Evolutionary conservation across 2,797 vertebrate species (phyloP), one percentile per base, ranked within the genome.

Genomic region (Falco peregrinus): DNA sequence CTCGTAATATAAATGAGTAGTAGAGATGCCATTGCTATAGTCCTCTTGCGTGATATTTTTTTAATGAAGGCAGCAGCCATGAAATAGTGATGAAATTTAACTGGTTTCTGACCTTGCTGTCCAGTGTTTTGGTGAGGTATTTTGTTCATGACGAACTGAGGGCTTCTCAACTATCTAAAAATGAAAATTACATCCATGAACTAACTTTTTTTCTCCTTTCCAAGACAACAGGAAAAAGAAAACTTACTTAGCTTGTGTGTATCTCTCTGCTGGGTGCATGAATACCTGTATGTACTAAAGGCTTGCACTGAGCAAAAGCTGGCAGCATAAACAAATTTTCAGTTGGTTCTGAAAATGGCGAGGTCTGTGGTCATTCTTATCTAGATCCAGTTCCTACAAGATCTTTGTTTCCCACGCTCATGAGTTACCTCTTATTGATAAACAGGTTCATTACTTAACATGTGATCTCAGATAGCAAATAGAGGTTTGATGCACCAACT

Each of bases 321-420:
- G 86, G 61, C 71, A 92, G 75, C 89, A 81, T 67, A 86, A 95
- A 87, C 61, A 75, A 87, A 69, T 93, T 84, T 80, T 78, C 56
- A 60, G 93, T 95, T 93, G 57, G 31, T 71, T 78, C 81, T 83
- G 93, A 96, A 97, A 96, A 95, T 67, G 47, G 54, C 76, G 92
- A 95, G 78, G 90, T 87, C 91, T 95, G 89, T 93, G 93, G 92
- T 45, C 93, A 96, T 87, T 87, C 54, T 89, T 91, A 96, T 94
- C 86, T 83, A 45, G 79, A 94, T 84, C 47, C 70, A 80, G 84
- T 26, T 84, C 80, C 56, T 87, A 67, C 1, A 1, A 77, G 53
- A 93, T 84, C 90, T 95, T 95, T 93, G 81, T 96, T 96, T 96
- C 93, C 93, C 92, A 95, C 73, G 79, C 93, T 94, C 79, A 78